phyloP scores from a whole-genome alignment of 2,113 vertebrate genomes.

The Tychaedon coryphoeus region DNA sequence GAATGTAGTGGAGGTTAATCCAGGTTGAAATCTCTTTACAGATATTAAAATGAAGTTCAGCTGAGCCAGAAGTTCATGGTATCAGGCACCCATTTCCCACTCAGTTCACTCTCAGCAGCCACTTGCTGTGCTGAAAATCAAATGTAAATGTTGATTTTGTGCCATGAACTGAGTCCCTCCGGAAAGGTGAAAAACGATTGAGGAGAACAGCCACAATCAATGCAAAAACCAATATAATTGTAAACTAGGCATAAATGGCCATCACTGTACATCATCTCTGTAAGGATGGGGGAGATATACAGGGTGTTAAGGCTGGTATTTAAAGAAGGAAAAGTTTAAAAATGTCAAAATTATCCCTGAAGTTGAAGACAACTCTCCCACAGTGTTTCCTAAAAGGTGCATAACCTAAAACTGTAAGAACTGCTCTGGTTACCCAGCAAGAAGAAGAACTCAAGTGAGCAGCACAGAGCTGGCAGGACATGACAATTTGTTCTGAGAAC shows the following conservation, averaged over 20 bases:
- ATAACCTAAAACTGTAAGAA: neutral
- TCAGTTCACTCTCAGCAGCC: neutral
- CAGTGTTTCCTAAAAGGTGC: neutral
- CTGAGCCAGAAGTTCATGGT: neutral
- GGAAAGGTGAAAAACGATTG: neutral
- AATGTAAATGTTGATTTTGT: neutral
- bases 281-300: rapidly evolving
- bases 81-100: neutral
- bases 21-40: neutral
- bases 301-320: neutral
- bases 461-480: neutral
- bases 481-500: neutral
- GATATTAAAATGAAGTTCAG: neutral
- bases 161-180: neutral
- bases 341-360: neutral
- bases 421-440: neutral
- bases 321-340: neutral
- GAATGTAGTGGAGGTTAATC: neutral
- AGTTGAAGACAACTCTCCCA: neutral
- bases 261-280: rapidly evolving
- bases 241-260: neutral
- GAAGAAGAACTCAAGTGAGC: neutral
- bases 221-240: neutral
- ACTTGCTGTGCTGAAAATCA: neutral
- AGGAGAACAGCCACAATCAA: neutral